These are phyloP conservation scores for Dinomys branickii DNA, from an alignment of 2,113 vertebrate genomes.

Conservation along the genomic window DNA sequence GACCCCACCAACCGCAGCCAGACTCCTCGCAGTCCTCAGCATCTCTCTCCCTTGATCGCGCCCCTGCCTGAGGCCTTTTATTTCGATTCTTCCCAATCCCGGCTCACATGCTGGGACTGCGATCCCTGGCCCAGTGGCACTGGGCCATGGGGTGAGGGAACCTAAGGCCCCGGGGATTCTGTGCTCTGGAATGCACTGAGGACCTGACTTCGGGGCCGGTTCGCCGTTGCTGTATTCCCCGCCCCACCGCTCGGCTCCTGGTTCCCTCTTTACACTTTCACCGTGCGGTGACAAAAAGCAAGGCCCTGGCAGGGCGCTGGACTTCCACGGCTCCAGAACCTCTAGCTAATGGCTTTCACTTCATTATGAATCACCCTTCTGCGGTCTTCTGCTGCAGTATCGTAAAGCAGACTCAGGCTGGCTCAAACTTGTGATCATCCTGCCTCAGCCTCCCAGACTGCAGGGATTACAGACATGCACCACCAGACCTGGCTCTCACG, in stretches of 20 bases:
- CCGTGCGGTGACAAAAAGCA: neutral
- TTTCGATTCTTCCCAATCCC: conserved; percentile 13
- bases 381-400: neutral
- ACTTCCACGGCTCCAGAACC: neutral
- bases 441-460: neutral
- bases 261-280: neutral
- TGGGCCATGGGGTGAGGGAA: neutral
- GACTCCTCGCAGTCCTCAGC: neutral
- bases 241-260: neutral
- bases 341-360: neutral
- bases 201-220: too few relatives aligned
- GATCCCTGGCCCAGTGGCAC: neutral
- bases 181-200: neutral
- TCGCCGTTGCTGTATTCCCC: neutral
- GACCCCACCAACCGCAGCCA: neutral
- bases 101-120: neutral
- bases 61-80: neutral
- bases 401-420: neutral
- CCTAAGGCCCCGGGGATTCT: accelerated
- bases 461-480: neutral
- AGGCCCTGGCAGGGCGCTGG: too few relatives aligned
- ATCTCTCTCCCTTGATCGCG: neutral
- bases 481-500: neutral
- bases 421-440: neutral
- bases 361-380: neutral